phyloP scores from a whole-genome alignment of 2,113 vertebrate species.

The Tachycineta bicolor region DNA sequence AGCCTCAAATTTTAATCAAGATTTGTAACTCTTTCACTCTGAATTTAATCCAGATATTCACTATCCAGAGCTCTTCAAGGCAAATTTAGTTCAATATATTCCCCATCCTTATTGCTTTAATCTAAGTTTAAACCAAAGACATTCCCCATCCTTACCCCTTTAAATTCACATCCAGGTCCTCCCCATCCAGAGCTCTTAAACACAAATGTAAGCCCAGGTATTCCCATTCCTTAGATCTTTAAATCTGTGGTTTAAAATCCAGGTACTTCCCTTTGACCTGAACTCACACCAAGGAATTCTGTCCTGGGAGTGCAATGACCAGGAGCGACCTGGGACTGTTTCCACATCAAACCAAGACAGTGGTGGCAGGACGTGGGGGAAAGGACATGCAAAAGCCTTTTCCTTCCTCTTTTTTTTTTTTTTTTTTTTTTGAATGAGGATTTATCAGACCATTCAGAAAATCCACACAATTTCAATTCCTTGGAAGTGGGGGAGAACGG shows the following conservation, averaged over 20 bases:
- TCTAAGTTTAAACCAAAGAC: not conserved
- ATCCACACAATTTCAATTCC: not conserved
- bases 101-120: not conserved
- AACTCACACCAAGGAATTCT: not conserved
- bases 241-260: not conserved
- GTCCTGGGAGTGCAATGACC: not conserved
- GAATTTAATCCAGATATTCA: not conserved
- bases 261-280: not conserved
- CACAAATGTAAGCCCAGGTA: not conserved
- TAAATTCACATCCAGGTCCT: not conserved
- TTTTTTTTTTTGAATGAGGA: not conserved
- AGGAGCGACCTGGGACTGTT: not conserved
- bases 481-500: not conserved
- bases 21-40: not conserved
- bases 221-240: not conserved
- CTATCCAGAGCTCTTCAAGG: not conserved
- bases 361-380: no score
- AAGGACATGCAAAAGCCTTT: not conserved
- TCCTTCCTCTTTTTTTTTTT: not conserved
- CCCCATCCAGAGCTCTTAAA: not conserved
- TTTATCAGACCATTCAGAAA: not conserved
- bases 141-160: not conserved
- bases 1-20: not conserved
- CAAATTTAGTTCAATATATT: not conserved
- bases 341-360: accelerated